These are phyloP conservation scores for Hydrotaea diabolus DNA, from an alignment of 2,888 invertebrate species.

Conservation along the genomic window DNA sequence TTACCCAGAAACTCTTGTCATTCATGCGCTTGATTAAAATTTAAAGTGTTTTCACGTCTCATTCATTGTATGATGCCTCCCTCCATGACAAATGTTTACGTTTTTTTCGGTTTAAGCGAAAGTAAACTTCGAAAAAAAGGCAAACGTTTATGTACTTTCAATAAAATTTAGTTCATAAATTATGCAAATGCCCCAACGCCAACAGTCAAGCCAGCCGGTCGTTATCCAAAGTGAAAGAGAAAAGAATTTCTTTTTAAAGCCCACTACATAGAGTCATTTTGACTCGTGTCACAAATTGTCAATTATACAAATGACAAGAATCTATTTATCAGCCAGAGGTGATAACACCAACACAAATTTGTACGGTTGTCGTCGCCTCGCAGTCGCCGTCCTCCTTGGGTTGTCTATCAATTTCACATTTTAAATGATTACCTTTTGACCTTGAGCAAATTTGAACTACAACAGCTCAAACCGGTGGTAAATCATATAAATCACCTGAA, in stretches of 20 bases:
- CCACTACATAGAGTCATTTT: neutral
- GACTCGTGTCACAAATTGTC: slow-evolving; percentile 46
- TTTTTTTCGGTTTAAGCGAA: slow-evolving; percentile 35
- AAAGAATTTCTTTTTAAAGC: slow-evolving; percentile 31
- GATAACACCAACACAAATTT: no score
- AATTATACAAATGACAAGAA: slow-evolving; percentile 15
- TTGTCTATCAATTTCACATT: slow-evolving; percentile 32
- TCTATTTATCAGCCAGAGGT: neutral
- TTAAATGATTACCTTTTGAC: slow-evolving; percentile 35
- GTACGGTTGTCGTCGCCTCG: no score
- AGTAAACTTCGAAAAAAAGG: slow-evolving; percentile 17
- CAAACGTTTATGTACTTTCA: slow-evolving; percentile 29
- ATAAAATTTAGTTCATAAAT: slow-evolving; percentile 33
- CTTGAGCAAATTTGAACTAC: slow-evolving; percentile 19
- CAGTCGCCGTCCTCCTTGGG: neutral
- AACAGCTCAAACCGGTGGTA: neutral
- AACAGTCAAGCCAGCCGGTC: neutral
- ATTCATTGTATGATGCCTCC: neutral
- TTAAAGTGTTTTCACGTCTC: slow-evolving; percentile 21
- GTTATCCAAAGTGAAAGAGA: slow-evolving; percentile 41
- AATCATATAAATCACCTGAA: neutral
- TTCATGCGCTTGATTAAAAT: slow-evolving; percentile 11
- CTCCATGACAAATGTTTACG: neutral
- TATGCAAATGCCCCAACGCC: slow-evolving; percentile 30
- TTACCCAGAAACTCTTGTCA: neutral